These are phyloP conservation scores for Geotrypetes seraphini DNA, from an alignment of 2,797 vertebrate genomes.

Conservation along the genomic window DNA sequence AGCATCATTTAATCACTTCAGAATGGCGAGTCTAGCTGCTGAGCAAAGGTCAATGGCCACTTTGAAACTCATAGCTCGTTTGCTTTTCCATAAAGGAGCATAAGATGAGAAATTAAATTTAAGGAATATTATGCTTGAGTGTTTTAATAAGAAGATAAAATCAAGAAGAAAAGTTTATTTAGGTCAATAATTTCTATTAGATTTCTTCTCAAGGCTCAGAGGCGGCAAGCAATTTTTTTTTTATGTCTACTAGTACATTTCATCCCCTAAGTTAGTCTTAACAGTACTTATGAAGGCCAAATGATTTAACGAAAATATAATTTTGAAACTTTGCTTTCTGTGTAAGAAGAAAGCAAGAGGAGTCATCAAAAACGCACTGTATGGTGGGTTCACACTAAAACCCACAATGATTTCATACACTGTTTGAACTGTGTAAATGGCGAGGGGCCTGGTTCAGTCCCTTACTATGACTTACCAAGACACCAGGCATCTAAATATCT, in stretches of 20 bases:
- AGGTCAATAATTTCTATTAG: constrained; percentile 2
- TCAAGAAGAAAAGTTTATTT: neutral
- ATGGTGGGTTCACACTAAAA: neutral
- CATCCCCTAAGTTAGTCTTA: neutral
- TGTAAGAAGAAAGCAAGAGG: neutral
- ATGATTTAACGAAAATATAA: neutral
- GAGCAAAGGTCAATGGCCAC: constrained; percentile 22
- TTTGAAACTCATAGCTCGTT: neutral
- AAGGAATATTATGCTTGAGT: neutral
- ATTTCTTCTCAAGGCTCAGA: neutral
- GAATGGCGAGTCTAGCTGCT: constrained; percentile 16
- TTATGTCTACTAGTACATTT: neutral
- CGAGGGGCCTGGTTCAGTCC: neutral
- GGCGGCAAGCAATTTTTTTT: too few species aligned
- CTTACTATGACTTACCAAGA: neutral
- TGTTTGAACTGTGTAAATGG: neutral
- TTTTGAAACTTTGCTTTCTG: neutral
- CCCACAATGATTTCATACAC: neutral
- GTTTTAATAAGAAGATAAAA: neutral
- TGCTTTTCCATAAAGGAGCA: neutral
- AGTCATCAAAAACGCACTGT: neutral
- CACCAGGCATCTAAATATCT: neutral
- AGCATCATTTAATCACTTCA: constrained; percentile 21
- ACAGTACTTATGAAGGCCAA: neutral
- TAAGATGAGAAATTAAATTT: neutral